Base-by-base conservation (phyloP, 2,113 vertebrate genomes). In the Aviceda subcristata region DNA sequence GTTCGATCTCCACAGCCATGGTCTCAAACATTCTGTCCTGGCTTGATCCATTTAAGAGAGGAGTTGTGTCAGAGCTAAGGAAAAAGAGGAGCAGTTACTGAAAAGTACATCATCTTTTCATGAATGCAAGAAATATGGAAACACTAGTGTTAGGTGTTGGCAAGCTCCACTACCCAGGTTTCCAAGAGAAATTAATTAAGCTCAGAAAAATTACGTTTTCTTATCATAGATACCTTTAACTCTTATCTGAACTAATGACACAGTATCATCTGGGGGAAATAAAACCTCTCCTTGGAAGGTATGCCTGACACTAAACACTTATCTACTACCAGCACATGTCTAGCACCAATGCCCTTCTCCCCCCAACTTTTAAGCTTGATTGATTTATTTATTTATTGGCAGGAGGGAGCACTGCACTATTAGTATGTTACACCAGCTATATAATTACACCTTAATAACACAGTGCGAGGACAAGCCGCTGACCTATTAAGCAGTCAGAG, bases 1-100 rank as follows among this genome's bases (percentile, higher is more conserved):
- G 99, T 87, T 99, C 99, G 85, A 99, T 99, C 97, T 99, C 99
- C 95, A 99, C 99, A 29, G 99, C 99, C 99, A 99, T 99, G 50
- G 99, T 99, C 97, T 99, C 99, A 98, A 99, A 99, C 99, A 99
- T 99, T 96, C 99, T 99, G 98, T 99, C 99, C 98, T 99, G 99
- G 92, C 99, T 99, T 17, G 99, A 99, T 96, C 99, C 99, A 98
- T 99, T 99, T 77, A 99, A 97, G 43, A 99, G 98, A 6, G 99
- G 99, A 38, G 99, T 99, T 72, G 99, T 99, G 95, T 99, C 99
- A 43, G 99, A 99, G 96, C 99, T 99, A 84, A 66, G 86, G 93
- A 68, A 81, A 91, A 84, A 91, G 62, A 73, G 62, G 30, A 71
- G 81, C 16, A 38, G 85, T 97, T 82, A 97, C 43, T 85, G 63